Conservation (phyloP, 2,888 invertebrate genomes). For the Eledone cirrhosa region DNA sequence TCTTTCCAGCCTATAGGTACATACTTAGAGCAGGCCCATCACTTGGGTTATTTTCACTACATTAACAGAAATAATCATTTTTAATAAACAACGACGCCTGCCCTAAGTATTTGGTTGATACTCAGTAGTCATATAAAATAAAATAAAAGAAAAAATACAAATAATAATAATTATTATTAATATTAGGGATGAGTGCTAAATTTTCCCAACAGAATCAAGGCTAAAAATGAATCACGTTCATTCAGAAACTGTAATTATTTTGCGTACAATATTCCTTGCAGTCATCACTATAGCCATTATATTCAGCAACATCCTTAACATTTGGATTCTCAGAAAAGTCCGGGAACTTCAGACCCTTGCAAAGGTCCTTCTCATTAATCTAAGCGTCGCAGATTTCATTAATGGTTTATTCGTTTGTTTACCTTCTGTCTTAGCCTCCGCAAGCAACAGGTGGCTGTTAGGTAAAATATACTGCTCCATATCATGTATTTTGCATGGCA, state of each 20-base stretch:
- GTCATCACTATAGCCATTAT: not conserved
- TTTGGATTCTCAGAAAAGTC: not conserved
- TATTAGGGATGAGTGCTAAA: too few species aligned
- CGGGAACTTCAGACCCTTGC: conserved; percentile 30
- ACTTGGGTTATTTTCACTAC: too few species aligned
- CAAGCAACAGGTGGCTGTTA: conserved; percentile 42
- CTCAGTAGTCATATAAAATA: too few species aligned
- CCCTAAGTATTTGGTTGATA: too few species aligned
- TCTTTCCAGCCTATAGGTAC: too few species aligned
- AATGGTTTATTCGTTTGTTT: conserved; percentile 43
- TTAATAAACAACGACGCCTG: too few species aligned
- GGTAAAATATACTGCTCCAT: conserved; percentile 45
- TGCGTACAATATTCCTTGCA: not conserved
- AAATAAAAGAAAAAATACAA: too few species aligned
- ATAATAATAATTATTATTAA: too few species aligned
- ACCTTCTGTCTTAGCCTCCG: conserved; percentile 39
- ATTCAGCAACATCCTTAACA: not conserved
- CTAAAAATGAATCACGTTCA: not conserved
- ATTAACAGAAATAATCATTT: too few species aligned
- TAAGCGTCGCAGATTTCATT: conserved; percentile 42
- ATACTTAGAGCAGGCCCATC: too few species aligned
- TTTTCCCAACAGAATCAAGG: too few species aligned
- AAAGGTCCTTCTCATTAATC: conserved; percentile 41
- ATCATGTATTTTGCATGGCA: conserved; percentile 42
- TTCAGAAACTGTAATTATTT: not conserved